Percentiles rank a stretch among this genome's conserved stretches.
Conservation (phyloP, 2,113 vertebrate genomes). For the Gopherus flavomarginatus region DNA sequence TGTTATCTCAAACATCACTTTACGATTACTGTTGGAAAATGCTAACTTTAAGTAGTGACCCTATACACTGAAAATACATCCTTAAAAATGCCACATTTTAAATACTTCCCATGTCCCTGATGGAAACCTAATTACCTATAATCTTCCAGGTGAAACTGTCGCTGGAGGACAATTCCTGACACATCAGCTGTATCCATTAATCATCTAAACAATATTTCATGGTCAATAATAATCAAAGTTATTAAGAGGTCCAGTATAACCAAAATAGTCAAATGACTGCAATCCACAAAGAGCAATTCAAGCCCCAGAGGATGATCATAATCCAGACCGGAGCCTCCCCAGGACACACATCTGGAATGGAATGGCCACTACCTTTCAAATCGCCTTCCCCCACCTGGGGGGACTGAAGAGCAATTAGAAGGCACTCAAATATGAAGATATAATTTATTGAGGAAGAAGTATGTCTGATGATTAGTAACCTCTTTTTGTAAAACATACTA, state of each 20-base stretch:
- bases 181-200: not conserved
- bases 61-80: not conserved
- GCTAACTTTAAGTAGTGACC: not conserved
- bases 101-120: not conserved
- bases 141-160: not conserved
- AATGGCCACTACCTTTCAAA: not conserved
- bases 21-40: not conserved
- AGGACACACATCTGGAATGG: not conserved
- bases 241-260: too few species aligned
- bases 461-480: not conserved
- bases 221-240: not conserved
- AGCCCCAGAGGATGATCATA: not conserved
- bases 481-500: not conserved
- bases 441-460: not conserved
- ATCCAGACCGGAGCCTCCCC: not conserved
- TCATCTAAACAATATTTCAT: not conserved
- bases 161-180: not conserved
- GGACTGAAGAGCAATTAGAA: not conserved
- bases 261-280: too few species aligned
- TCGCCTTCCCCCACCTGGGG: accelerated
- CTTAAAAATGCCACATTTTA: not conserved
- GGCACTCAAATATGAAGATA: not conserved
- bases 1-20: not conserved
- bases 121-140: not conserved
- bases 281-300: not conserved